phyloP scores from a whole-genome alignment of 2,888 invertebrate genomes.

The Pyrrhosoma nymphula region DNA sequence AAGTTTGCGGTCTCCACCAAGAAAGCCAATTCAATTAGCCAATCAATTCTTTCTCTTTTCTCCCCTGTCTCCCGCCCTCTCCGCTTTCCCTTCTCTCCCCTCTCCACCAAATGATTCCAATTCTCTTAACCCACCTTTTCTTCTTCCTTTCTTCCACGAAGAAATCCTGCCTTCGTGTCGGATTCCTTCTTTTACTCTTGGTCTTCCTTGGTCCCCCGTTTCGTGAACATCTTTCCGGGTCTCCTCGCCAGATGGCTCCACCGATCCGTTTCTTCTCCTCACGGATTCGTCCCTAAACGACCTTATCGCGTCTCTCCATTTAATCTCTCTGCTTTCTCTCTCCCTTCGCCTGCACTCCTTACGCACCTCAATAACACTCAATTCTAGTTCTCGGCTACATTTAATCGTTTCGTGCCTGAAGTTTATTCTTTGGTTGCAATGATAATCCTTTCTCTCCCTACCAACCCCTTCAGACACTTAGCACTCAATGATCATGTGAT shows the following conservation, averaged over 20 bases:
- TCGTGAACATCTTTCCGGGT: background rate
- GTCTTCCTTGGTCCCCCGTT: too few relatives aligned
- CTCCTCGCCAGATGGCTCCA: background rate
- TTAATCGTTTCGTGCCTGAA: background rate
- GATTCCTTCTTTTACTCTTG: too few relatives aligned
- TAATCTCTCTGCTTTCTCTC: background rate
- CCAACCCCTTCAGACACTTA: too few relatives aligned
- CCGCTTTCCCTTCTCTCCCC: background rate
- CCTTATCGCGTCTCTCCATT: background rate
- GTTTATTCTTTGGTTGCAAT: background rate
- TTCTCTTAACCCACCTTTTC: background rate
- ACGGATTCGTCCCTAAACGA: background rate
- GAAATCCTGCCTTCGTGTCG: too few relatives aligned
- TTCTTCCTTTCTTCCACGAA: background rate
- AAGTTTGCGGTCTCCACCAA: slow-evolving; percentile 21
- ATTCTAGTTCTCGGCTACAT: background rate
- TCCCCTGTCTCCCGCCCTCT: background rate
- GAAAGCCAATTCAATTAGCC: slow-evolving; percentile 47
- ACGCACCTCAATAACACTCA: background rate
- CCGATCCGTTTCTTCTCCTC: background rate
- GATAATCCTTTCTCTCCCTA: too few relatives aligned
- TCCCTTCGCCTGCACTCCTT: background rate
- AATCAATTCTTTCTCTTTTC: slow-evolving; percentile 35
- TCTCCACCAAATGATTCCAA: background rate
- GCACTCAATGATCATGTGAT: too few relatives aligned